A percentile compares a stretch with the other conserved stretches of the same genome.
Conservation (phyloP, 2,888 invertebrate species). For the Polyommatus icarus region DNA sequence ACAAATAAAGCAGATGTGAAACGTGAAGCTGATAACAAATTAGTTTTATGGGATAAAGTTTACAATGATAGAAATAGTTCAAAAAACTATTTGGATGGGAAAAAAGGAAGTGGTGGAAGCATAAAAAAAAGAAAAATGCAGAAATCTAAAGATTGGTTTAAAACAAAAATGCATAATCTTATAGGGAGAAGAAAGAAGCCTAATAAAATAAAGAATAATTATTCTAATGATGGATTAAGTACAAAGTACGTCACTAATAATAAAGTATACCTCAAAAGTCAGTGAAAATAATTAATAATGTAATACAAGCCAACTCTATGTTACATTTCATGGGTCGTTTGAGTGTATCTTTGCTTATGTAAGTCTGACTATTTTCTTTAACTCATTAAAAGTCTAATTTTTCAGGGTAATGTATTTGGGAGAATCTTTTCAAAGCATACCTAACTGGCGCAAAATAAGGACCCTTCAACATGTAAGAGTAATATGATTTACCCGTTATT, state of each 20-base stretch:
- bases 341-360: not conserved
- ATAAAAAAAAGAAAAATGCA: constrained; percentile 50
- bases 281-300: not conserved
- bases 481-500: not conserved
- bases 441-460: constrained; percentile 31
- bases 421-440: not conserved
- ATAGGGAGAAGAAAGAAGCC: constrained; percentile 43
- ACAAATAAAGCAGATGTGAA: constrained; percentile 53
- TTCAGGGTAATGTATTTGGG: not conserved
- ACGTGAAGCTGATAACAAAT: constrained; percentile 52
- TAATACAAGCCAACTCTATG: not conserved
- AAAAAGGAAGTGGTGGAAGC: constrained; percentile 48
- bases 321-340: not conserved
- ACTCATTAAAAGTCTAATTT: not conserved
- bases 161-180: constrained; percentile 54
- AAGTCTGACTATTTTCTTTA: not conserved
- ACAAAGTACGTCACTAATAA: not conserved
- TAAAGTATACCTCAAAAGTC: too few species aligned
- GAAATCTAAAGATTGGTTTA: constrained; percentile 58
- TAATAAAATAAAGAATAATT: constrained; percentile 35
- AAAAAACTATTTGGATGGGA: constrained; percentile 53
- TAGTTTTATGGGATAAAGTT: constrained; percentile 66
- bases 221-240: not conserved
- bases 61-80: constrained; percentile 66
- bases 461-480: constrained; percentile 33